A percentile compares a stretch with the other conserved stretches of the same genome.
These are phyloP conservation scores for Eurois occulta DNA, from an alignment of 2,888 invertebrate genomes.

Conservation along the genomic window DNA sequence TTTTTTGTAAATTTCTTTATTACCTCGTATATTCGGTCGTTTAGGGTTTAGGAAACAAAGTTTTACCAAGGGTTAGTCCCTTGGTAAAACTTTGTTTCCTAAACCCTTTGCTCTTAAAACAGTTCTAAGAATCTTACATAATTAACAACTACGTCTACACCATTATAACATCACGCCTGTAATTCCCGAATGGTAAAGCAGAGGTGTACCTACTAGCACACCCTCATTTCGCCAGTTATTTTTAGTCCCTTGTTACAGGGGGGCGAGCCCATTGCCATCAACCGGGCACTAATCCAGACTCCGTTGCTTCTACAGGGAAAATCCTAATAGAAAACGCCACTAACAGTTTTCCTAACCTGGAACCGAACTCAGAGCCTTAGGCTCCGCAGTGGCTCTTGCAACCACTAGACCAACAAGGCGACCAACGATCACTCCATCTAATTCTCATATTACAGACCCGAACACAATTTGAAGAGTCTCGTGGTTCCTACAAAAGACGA, in stretches of 20 bases:
- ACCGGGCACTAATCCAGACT: not conserved
- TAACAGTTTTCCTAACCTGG: not conserved
- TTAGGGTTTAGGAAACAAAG: too few species aligned
- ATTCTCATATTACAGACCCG: conserved; percentile 61
- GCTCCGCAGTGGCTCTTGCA: not conserved
- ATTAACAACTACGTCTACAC: conserved; percentile 13
- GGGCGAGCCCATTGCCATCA: not conserved
- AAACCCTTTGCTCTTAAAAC: conserved; percentile 6
- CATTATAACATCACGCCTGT: not conserved
- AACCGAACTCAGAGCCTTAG: not conserved
- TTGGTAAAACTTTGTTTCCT: conserved; percentile 20
- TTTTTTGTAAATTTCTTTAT: too few species aligned
- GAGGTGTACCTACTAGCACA: not conserved
- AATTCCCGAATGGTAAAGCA: not conserved
- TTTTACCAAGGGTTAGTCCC: too few species aligned
- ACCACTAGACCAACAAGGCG: not conserved
- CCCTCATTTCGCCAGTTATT: not conserved
- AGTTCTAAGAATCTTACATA: conserved; percentile 6
- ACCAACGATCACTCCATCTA: not conserved
- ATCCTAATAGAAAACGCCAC: not conserved
- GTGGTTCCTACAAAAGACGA: conserved; percentile 56
- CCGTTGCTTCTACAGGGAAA: not conserved
- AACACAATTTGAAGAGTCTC: conserved; percentile 62
- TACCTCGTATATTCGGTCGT: too few species aligned
- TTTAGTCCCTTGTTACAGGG: not conserved